phyloP scores from a whole-genome alignment of 1,140 invertebrate genomes.

The Diplogasteroides magnus region DNA sequence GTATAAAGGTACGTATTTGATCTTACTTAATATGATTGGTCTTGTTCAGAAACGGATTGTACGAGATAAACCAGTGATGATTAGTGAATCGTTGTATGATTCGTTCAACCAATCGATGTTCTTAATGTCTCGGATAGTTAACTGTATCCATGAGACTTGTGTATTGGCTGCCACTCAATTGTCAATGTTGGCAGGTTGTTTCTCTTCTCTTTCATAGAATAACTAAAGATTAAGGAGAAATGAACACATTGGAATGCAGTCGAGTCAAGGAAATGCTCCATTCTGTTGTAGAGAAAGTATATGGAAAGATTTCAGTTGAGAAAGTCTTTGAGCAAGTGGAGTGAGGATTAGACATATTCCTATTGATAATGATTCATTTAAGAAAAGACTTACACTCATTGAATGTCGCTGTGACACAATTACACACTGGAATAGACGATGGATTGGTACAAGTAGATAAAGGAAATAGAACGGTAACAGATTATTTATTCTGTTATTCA shows the following conservation, averaged over 20 bases:
- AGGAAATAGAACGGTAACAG: no score
- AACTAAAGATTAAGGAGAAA: conserved; percentile 25
- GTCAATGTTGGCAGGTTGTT: conserved; percentile 15
- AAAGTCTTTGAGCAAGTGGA: conserved; percentile 27
- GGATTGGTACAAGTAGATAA: no score
- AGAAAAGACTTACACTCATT: no score
- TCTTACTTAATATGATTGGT: neutral
- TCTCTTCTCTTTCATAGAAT: conserved; percentile 3
- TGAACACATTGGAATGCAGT: conserved; percentile 39
- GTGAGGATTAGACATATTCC: no score
- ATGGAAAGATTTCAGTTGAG: conserved; percentile 37
- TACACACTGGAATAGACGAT: no score
- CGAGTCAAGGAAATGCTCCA: conserved; percentile 48
- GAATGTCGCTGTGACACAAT: no score
- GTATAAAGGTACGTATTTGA: neutral
- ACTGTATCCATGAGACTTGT: conserved; percentile 21
- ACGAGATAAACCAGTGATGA: neutral
- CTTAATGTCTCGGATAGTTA: conserved; percentile 20
- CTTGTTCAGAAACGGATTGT: neutral
- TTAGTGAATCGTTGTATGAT: neutral
- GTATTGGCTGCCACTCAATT: conserved; percentile 28
- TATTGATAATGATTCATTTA: no score
- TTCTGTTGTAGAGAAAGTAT: conserved; percentile 41
- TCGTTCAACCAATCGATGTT: neutral
- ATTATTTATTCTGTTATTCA: no score